Conservation (phyloP, 1,140 invertebrate species). For the Meloidogyne chitwoodi region DNA sequence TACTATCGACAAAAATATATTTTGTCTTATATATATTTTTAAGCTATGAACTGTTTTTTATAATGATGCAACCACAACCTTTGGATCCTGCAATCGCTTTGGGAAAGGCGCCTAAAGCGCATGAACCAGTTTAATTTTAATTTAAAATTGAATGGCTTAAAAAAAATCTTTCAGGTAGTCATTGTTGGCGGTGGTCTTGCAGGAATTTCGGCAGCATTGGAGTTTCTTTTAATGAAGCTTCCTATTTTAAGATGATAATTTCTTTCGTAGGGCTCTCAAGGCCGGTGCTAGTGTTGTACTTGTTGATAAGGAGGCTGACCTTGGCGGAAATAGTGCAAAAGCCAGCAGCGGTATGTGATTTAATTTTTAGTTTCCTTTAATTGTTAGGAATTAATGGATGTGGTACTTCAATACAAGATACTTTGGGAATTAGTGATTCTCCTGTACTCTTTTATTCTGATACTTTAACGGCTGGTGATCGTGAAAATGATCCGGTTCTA, state of each 20-base stretch:
- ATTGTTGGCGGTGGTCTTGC: conserved; percentile 57
- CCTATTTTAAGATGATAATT: neutral
- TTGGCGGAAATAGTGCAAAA: conserved; percentile 60
- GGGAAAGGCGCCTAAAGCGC: conserved; percentile 14
- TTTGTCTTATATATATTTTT: neutral
- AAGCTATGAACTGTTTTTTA: neutral
- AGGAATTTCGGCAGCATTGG: conserved; percentile 56
- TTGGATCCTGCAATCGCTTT: conserved; percentile 4
- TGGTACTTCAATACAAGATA: conserved; percentile 49
- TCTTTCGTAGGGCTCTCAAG: conserved; percentile 20
- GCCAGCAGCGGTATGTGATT: conserved; percentile 53
- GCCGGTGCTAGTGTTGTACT: conserved; percentile 52
- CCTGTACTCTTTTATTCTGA: conserved; percentile 52
- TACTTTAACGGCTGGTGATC: conserved; percentile 58
- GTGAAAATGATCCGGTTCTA: conserved; percentile 55
- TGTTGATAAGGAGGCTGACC: conserved; percentile 55
- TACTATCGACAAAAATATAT: neutral
- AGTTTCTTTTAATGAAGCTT: conserved; percentile 6
- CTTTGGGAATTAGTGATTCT: conserved; percentile 49
- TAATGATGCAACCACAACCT: neutral
- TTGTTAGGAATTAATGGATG: conserved; percentile 59
- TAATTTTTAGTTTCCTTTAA: neutral
- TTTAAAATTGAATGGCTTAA: neutral
- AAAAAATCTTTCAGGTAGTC: conserved; percentile 46
- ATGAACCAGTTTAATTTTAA: conserved; percentile 20